Conservation (phyloP, 2,113 vertebrate species). For the Ictalurus furcatus region DNA sequence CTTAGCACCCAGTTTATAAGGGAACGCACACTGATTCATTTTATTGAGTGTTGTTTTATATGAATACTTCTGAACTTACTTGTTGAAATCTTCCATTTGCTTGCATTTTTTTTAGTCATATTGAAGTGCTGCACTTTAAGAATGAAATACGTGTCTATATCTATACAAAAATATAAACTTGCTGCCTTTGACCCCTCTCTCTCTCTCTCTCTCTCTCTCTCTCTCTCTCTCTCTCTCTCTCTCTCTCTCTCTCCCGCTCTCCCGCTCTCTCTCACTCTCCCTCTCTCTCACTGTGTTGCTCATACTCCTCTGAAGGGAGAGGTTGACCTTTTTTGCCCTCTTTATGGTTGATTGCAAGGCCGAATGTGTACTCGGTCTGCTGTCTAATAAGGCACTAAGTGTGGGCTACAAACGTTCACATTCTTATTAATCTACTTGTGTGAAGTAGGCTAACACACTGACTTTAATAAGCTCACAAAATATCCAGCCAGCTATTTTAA, state of each 20-base stretch:
- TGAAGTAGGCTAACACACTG: conserved; percentile 63
- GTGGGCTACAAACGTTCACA: conserved; percentile 25
- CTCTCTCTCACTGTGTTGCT: conserved; percentile 3
- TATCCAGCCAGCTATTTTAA: conserved; percentile 70
- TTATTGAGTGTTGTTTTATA: too few species aligned
- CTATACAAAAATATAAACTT: conserved; percentile 26
- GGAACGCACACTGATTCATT: neutral
- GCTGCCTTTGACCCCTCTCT: conserved; percentile 4
- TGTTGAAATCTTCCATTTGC: neutral
- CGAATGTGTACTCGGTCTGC: conserved; percentile 34
- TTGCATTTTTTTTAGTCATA: neutral
- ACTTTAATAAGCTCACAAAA: conserved; percentile 69
- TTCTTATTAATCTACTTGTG: conserved; percentile 48
- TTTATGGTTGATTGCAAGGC: conserved; percentile 54
- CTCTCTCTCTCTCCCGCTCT: neutral
- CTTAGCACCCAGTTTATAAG: neutral
- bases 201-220: too few species aligned
- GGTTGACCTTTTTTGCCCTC: conserved; percentile 48
- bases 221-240: neutral
- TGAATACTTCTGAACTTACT: neutral
- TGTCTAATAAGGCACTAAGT: conserved; percentile 50
- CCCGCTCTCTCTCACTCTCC: neutral
- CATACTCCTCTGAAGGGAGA: conserved; percentile 47
- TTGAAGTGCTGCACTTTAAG: neutral
- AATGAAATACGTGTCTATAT: neutral